phyloP scores from a whole-genome alignment of 2,797 vertebrate genomes.

The Tinamus major region DNA sequence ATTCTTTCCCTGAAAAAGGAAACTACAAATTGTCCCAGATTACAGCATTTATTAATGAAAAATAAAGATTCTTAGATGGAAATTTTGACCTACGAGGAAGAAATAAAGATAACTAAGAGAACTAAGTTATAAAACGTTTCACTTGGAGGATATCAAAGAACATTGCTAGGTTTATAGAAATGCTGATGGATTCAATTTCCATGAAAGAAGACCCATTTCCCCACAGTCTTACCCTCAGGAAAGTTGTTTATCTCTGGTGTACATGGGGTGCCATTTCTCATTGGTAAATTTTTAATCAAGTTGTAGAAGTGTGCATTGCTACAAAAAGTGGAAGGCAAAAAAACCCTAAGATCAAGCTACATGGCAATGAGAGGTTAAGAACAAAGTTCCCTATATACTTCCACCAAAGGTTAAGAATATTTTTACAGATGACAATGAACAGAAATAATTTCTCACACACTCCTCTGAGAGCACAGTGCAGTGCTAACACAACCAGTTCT shows the following conservation, averaged over 20 bases:
- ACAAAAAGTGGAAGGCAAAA: neutral
- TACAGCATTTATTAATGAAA: neutral
- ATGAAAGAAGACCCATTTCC: neutral
- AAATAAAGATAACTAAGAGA: neutral
- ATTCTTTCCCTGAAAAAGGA: neutral
- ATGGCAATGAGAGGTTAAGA: neutral
- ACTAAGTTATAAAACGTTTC: neutral
- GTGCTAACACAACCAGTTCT: neutral
- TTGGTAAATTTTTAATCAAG: neutral
- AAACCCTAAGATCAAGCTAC: neutral
- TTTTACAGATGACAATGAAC: neutral
- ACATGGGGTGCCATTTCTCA: neutral
- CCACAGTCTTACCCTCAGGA: neutral
- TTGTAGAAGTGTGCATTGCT: neutral
- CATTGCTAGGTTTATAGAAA: neutral
- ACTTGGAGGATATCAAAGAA: neutral
- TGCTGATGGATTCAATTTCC: neutral
- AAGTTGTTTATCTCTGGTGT: neutral
- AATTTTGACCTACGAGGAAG: neutral
- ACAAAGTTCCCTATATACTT: neutral
- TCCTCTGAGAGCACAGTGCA: neutral
- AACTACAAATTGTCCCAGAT: neutral
- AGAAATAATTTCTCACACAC: neutral
- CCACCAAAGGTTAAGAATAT: neutral
- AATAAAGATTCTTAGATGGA: neutral